Conservation (phyloP, 2,113 vertebrate genomes). For the Labeo rohita region DNA sequence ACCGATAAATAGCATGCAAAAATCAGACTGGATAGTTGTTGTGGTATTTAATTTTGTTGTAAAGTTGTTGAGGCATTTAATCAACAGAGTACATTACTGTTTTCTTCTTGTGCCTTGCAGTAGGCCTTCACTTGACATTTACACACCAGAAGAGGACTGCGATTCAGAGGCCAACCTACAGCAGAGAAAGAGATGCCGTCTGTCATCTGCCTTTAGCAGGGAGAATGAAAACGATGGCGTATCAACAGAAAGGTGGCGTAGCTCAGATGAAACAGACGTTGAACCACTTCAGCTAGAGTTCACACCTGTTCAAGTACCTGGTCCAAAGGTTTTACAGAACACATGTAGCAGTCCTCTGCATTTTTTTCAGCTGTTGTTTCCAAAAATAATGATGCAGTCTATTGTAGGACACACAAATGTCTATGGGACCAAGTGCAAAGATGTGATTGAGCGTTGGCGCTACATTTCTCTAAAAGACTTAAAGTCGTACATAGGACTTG, state of each 20-base stretch:
- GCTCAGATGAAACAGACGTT: not conserved
- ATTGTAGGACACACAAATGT: constrained; percentile 14
- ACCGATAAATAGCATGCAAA: not conserved
- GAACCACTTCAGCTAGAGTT: not conserved
- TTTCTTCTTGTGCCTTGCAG: not conserved
- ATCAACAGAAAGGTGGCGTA: not conserved
- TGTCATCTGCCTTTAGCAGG: not conserved
- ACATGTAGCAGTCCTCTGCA: constrained; percentile 35
- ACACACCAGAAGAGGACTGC: constrained; percentile 6
- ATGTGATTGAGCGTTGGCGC: not conserved
- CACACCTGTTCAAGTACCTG: constrained; percentile 1
- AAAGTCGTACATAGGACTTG: not conserved
- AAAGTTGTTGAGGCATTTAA: too few relatives aligned
- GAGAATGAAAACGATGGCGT: not conserved
- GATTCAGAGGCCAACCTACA: not conserved
- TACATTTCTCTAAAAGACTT: constrained; percentile 1
- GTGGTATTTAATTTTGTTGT: too few relatives aligned
- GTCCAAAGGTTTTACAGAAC: constrained; percentile 5
- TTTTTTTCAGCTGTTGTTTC: not conserved
- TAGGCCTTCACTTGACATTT: not conserved
- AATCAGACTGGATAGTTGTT: not conserved
- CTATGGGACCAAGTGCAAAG: not conserved
- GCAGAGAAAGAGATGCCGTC: not conserved
- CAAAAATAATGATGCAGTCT: not conserved
- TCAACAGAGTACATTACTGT: not conserved